Conservation (phyloP, 2,113 vertebrate species). For the Alectura lathami region DNA sequence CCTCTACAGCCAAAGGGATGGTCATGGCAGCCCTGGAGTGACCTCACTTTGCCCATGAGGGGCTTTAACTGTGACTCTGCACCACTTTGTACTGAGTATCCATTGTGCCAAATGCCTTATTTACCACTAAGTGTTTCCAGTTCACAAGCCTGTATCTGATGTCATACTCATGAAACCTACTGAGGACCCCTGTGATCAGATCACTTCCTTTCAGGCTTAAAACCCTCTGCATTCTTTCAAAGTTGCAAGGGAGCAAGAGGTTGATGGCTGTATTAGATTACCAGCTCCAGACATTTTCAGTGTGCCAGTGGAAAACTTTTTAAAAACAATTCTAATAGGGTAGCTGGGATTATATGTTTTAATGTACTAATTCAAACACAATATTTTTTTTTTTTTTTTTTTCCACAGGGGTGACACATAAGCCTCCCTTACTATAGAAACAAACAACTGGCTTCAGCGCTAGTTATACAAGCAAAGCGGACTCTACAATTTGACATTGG, state of each 20-base stretch:
- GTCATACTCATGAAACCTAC: neutral
- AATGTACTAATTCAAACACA: neutral
- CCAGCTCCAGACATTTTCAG: neutral
- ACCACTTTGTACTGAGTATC: neutral
- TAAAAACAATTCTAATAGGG: neutral
- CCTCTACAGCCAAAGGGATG: neutral
- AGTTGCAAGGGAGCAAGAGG: neutral
- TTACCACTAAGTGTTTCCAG: neutral
- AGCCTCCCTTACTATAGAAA: neutral
- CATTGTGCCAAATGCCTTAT: neutral
- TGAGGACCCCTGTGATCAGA: neutral
- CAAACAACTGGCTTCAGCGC: rapidly evolving
- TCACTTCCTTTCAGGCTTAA: neutral
- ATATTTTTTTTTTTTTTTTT: too few species aligned
- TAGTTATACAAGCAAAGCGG: neutral
- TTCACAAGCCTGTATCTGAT: neutral
- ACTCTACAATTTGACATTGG: neutral
- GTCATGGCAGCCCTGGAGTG: neutral
- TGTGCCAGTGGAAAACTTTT: neutral
- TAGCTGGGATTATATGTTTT: neutral
- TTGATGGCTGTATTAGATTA: neutral
- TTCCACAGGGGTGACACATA: rapidly evolving
- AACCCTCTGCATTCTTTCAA: neutral
- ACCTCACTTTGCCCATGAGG: neutral
- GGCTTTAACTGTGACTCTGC: neutral